Percentiles rank a stretch among this genome's conserved stretches.
phyloP scores from a whole-genome alignment of 2,797 vertebrate species.

The Sebastes wilsoni region DNA sequence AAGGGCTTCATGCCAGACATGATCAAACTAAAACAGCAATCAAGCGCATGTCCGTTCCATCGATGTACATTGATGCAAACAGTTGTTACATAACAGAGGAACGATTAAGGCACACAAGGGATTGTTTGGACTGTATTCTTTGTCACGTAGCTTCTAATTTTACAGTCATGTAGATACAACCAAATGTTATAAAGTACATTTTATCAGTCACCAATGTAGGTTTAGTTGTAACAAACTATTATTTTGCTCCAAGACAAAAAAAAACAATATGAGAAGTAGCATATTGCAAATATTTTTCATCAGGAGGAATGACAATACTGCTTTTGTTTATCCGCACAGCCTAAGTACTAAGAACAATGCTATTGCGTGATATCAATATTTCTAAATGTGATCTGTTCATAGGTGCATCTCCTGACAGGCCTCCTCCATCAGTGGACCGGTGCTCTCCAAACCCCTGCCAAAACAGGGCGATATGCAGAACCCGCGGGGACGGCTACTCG shows the following conservation, averaged over 20 bases:
- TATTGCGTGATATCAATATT: not conserved
- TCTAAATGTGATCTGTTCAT: conserved; percentile 4
- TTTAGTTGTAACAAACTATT: not conserved
- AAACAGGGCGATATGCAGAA: conserved; percentile 87
- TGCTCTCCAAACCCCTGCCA: conserved; percentile 88
- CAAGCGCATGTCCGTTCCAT: not conserved
- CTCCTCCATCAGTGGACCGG: conserved; percentile 67
- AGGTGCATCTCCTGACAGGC: conserved; percentile 80
- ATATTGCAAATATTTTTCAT: not conserved
- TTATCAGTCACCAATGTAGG: not conserved
- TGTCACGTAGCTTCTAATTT: not conserved
- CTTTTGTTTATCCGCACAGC: not conserved
- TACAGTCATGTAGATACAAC: not conserved
- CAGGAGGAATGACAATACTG: not conserved
- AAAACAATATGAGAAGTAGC: not conserved
- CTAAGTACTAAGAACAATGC: not conserved
- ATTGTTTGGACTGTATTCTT: not conserved
- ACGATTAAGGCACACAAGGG: not conserved
- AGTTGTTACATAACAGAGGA: not conserved
- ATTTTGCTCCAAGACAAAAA: not conserved
- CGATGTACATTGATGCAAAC: not conserved
- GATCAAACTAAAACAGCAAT: not conserved
- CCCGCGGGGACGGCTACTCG: conserved; percentile 73
- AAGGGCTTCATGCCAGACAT: conserved; percentile 11
- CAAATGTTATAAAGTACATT: not conserved